Evolutionary conservation across 2,888 invertebrate species (phyloP).

Genomic region (Drosophila maculinotata): DNA sequence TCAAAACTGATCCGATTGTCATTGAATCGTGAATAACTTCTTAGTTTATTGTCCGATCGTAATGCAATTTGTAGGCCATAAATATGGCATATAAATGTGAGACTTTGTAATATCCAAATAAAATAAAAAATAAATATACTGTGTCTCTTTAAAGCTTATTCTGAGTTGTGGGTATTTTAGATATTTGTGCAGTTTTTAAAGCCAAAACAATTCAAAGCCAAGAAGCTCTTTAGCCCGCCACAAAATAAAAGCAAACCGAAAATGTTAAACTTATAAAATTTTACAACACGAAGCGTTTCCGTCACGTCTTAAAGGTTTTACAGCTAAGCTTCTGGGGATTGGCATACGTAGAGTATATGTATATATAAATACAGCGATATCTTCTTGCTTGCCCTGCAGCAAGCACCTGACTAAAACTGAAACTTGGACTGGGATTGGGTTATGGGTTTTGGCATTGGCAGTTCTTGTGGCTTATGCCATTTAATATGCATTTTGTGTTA

Average conservation of each 20-base stretch:
- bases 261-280: slow-evolving; percentile 74
- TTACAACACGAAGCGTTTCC: slow-evolving; percentile 70
- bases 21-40: no score
- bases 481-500: slow-evolving; percentile 84
- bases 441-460: slow-evolving; percentile 42
- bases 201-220: slow-evolving; percentile 15
- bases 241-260: slow-evolving; percentile 56
- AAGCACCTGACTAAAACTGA: slow-evolving; percentile 48
- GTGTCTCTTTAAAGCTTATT: no score
- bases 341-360: slow-evolving; percentile 21
- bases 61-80: no score
- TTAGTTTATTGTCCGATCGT: no score
- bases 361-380: slow-evolving; percentile 3
- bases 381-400: slow-evolving; percentile 22
- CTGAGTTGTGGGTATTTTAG: neutral
- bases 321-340: slow-evolving; percentile 70
- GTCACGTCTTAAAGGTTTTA: slow-evolving; percentile 77
- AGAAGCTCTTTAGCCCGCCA: slow-evolving; percentile 35
- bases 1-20: no score
- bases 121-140: no score
- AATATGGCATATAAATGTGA: no score
- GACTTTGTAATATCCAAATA: no score
- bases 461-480: slow-evolving; percentile 79
- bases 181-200: slow-evolving; percentile 20
- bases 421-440: slow-evolving; percentile 4